Evolutionary conservation across 2,797 vertebrate species (phyloP), one percentile per base, ranked within the genome.

Genomic region (Poecile montanus): DNA sequence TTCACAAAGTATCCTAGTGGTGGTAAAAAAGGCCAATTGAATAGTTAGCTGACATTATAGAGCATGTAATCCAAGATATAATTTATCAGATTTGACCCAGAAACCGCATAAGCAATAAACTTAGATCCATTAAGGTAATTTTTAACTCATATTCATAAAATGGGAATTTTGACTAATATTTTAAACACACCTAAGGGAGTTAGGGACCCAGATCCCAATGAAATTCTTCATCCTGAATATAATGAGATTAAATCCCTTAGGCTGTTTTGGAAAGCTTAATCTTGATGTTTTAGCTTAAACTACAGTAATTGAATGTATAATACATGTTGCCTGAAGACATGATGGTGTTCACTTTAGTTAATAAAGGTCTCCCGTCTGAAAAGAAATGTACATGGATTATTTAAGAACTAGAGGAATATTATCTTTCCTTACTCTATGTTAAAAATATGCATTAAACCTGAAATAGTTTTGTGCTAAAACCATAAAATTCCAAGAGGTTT

Each of bases 331-430:
- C 94, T 88, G 93, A 96, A 95, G 95, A 89, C 54, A 95, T 44
- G 53, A 90, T 45, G 48, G n/a, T 89, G 48, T 94, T 91, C 91
- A 72, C 20, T 63, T 76, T 81, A 88, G 86, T 62, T 95, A 94
- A 94, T 91, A 94, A 91, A 80, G 44, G 81, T 42, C 62, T 91
- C 27, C 15, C 54, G 27, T 54, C 34, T 85, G 42, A 88, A 93
- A 91, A 94, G 44, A 93, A 95, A 85, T 67, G 63, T 82, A 61
- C 74, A 95, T 94, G 81, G 76, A 95, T 97, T 95, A 97, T 96
- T 96, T 87, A 97, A 95, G 75, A 89, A 89, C 54, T 60, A 40
- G 50, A 85, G 22, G 63, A 91, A 91, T 85, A 73, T 68, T 50
- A 82, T 70, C 78, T 87, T 94, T 71, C 71, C 42, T 62, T 88